These are phyloP conservation scores for Ursus arctos DNA, from an alignment of 2,113 vertebrate genomes.

Conservation along the genomic window DNA sequence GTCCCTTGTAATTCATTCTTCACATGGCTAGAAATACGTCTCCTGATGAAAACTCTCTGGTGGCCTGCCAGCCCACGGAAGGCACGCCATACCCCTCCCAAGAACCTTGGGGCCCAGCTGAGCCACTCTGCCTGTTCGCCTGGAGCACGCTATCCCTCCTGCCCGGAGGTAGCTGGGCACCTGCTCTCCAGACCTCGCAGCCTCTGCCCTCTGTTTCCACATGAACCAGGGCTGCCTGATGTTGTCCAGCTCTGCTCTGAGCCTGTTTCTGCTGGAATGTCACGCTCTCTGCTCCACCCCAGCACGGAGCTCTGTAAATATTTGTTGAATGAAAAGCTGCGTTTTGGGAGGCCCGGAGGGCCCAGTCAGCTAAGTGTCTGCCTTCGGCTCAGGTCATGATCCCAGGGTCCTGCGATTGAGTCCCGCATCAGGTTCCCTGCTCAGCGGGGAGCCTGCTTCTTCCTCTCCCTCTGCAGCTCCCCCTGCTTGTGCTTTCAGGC, in stretches of 20 bases:
- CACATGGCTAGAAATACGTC: rapidly evolving
- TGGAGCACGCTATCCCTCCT: background rate
- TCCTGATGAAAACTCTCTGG: no score
- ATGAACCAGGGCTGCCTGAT: background rate
- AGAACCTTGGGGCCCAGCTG: background rate
- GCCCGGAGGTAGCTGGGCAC: rapidly evolving
- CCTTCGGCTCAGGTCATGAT: no score
- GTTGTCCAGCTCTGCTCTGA: background rate
- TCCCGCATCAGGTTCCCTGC: no score
- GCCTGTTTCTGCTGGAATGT: background rate
- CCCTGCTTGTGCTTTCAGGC: no score
- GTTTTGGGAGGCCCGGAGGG: background rate
- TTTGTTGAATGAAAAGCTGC: background rate
- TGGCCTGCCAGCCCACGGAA: background rate
- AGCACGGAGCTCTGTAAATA: rapidly evolving
- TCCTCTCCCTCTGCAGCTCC: no score
- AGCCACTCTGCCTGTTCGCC: background rate
- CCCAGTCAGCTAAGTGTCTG: no score
- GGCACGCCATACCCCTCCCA: background rate
- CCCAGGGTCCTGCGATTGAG: no score
- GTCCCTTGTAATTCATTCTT: background rate
- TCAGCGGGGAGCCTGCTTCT: no score
- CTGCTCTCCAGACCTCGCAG: background rate
- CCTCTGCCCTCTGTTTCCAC: background rate
- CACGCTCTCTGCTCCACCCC: background rate